Conservation (phyloP, 2,113 vertebrate species). For the Spilogale gracilis region DNA sequence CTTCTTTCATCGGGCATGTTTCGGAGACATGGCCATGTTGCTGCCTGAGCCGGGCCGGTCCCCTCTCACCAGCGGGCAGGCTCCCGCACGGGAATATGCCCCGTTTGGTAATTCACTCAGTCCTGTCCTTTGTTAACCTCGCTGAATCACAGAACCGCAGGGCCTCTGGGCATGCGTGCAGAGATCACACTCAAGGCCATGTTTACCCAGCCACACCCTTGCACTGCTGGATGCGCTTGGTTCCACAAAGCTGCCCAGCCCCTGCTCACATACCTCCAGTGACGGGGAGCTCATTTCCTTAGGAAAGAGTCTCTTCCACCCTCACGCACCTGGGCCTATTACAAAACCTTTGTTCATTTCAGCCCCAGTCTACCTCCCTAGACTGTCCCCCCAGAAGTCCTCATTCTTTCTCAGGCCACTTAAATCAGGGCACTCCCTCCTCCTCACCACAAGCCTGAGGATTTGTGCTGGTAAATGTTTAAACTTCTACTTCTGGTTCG, state of each 20-base stretch:
- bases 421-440: background rate
- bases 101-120: background rate
- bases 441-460: background rate
- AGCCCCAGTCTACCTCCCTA: background rate
- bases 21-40: accelerated
- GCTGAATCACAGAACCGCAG: background rate
- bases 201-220: accelerated
- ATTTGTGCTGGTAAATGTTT: background rate
- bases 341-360: background rate
- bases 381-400: background rate
- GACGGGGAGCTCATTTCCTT: background rate
- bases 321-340: background rate
- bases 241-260: background rate
- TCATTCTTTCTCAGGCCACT: background rate
- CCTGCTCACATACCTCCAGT: background rate
- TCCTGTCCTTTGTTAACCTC: background rate
- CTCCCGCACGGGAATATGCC: background rate
- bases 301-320: background rate
- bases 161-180: background rate
- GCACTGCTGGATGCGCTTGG: background rate
- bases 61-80: accelerated
- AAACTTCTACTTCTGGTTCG: background rate
- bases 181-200: background rate
- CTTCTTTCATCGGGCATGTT: accelerated
- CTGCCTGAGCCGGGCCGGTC: accelerated